phyloP scores from a whole-genome alignment of 2,113 vertebrate genomes.

The Oryzias melastigma region DNA sequence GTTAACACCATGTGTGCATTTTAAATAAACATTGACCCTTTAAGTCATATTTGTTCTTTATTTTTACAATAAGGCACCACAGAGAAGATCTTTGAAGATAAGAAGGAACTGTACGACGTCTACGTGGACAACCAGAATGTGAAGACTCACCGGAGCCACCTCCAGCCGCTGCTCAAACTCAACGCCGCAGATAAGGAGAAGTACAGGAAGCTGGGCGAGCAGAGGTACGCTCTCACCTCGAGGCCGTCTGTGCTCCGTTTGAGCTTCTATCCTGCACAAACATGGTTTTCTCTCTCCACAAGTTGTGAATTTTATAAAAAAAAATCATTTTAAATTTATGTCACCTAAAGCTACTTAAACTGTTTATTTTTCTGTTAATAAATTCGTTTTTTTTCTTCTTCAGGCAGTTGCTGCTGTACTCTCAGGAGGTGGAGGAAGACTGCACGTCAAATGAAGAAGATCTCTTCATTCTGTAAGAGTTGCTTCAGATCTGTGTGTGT shows the following conservation, averaged over 20 bases:
- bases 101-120: constrained; percentile 91
- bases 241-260: neutral
- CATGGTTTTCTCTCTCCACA: too few relatives aligned
- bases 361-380: neutral
- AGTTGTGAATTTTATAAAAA: too few relatives aligned
- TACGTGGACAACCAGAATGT: constrained; percentile 99
- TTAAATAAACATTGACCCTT: neutral
- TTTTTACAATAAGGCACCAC: constrained; percentile 85
- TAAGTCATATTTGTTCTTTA: neutral
- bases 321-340: too few relatives aligned
- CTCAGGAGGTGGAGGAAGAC: constrained; percentile 92
- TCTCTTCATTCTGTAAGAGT: constrained; percentile 93
- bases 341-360: too few relatives aligned
- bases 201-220: constrained; percentile 92
- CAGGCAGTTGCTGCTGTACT: constrained; percentile 94
- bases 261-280: too few relatives aligned
- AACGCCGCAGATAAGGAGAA: constrained; percentile 92
- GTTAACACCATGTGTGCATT: too few relatives aligned
- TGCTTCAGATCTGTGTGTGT: too few relatives aligned
- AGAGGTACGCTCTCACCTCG: constrained; percentile 80
- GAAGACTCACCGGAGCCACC: constrained; percentile 86
- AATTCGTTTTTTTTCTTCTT: neutral
- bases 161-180: constrained; percentile 89
- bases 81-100: constrained; percentile 98
- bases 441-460: constrained; percentile 93